phyloP scores from a whole-genome alignment of 2,113 vertebrate species.

The Plestiodon gilberti region DNA sequence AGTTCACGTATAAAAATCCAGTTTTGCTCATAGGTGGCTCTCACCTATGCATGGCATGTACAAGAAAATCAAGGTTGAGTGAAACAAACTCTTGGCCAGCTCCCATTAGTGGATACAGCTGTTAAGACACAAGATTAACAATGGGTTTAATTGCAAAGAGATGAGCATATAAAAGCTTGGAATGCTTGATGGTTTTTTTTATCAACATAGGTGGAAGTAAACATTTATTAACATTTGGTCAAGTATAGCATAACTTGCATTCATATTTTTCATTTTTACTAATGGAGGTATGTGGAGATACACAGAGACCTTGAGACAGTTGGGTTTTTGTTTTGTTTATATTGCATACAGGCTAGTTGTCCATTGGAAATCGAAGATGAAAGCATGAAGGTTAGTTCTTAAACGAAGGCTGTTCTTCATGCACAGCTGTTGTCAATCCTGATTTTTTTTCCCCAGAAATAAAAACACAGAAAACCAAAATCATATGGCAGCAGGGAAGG shows the following conservation, averaged over 20 bases:
- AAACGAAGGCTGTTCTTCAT: conserved; percentile 82
- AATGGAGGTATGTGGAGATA: conserved; percentile 85
- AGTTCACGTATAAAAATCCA: conserved; percentile 68
- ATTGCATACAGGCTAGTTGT: conserved; percentile 85
- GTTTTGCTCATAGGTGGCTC: conserved; percentile 62
- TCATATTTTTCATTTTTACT: conserved; percentile 78
- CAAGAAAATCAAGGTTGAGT: conserved; percentile 45
- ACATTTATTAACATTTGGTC: conserved; percentile 83
- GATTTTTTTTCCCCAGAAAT: conserved; percentile 72
- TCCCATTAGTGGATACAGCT: conserved; percentile 55
- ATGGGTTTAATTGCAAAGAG: conserved; percentile 62
- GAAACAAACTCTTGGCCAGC: conserved; percentile 60
- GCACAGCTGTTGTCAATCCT: conserved; percentile 78
- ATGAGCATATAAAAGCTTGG: conserved; percentile 73
- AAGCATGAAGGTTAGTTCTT: conserved; percentile 79
- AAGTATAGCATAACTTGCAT: conserved; percentile 78
- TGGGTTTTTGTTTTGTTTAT: conserved; percentile 66
- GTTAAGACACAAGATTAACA: conserved; percentile 61
- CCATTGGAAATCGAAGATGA: conserved; percentile 77
- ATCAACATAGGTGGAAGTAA: conserved; percentile 76
- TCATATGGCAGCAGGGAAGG: conserved; percentile 72
- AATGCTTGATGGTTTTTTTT: conserved; percentile 72
- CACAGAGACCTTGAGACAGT: conserved; percentile 80
- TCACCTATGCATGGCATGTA: conserved; percentile 43
- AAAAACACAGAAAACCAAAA: conserved; percentile 76